Conservation (phyloP, 1,140 invertebrate genomes). For the Bombus fervidus region DNA sequence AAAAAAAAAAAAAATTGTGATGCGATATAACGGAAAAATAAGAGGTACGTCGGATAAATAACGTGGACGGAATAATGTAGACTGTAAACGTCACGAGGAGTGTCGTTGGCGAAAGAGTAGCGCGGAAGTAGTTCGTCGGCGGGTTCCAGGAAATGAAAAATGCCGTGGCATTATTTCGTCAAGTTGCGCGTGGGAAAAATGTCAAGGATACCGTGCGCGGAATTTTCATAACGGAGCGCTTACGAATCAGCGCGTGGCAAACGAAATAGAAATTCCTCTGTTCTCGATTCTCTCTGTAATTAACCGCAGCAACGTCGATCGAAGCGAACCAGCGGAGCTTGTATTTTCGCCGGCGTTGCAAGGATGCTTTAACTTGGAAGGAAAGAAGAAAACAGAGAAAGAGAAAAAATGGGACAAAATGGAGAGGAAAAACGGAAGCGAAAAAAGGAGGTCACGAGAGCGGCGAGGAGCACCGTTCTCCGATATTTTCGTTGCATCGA, state of each 20-base stretch:
- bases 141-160: conserved; percentile 67
- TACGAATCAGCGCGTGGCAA: neutral
- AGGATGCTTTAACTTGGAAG: neutral
- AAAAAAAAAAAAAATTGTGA: neutral
- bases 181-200: neutral
- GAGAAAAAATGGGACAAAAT: neutral
- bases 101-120: neutral
- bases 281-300: conserved; percentile 5
- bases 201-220: neutral
- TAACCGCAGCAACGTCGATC: conserved; percentile 3
- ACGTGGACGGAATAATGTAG: neutral
- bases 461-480: conserved; percentile 60
- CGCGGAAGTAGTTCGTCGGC: neutral
- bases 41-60: conserved; percentile 24
- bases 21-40: conserved; percentile 3
- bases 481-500: conserved; percentile 8
- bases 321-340: neutral
- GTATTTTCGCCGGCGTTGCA: neutral
- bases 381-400: too few relatives aligned
- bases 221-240: conserved; percentile 15
- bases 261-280: conserved; percentile 23
- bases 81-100: neutral
- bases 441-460: conserved; percentile 55
- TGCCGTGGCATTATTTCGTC: neutral
- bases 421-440: conserved; percentile 22